Conservation (phyloP, 2,113 vertebrate genomes). For the Anguilla rostrata region DNA sequence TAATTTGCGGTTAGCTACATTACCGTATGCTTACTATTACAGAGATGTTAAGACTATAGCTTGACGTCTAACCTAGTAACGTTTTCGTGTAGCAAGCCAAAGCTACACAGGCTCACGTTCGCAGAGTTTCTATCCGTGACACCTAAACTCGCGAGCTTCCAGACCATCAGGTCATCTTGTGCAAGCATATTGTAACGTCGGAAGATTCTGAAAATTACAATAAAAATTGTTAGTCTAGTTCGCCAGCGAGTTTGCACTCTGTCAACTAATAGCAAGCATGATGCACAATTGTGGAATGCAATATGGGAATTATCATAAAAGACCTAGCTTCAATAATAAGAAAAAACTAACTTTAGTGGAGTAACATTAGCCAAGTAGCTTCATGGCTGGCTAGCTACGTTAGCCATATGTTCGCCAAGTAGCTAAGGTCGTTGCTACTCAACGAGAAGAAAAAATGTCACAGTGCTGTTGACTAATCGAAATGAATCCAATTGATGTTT, state of each 20-base stretch:
- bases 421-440: slow-evolving; percentile 6
- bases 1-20: no score
- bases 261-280: no score
- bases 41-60: no score
- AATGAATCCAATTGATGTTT: no score
- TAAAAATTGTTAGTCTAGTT: background rate
- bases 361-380: background rate
- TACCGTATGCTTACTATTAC: no score
- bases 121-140: background rate
- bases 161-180: background rate
- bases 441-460: background rate
- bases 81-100: background rate
- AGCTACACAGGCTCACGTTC: background rate
- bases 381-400: slow-evolving; percentile 7
- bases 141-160: background rate
- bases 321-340: background rate
- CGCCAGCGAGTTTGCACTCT: background rate
- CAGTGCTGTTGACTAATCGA: background rate
- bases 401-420: background rate
- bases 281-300: background rate
- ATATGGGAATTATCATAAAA: background rate
- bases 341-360: background rate
- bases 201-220: background rate
- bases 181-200: background rate
- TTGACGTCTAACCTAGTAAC: no score